Evolutionary conservation across 2,888 invertebrate species (phyloP), one percentile per base, ranked within the genome.

Genomic region (Sesia apiformis): DNA sequence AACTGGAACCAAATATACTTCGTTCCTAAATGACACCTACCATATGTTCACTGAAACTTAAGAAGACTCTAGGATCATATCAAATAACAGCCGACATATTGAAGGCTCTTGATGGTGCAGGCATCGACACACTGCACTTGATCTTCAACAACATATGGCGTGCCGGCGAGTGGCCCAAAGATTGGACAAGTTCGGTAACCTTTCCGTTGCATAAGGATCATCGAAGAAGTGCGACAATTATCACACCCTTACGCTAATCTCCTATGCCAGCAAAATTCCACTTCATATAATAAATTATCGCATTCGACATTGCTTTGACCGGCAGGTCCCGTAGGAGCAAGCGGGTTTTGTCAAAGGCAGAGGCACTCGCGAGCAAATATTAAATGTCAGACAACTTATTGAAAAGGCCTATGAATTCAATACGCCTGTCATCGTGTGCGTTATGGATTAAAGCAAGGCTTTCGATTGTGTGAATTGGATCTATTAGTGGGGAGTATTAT

Each of bases 341-440:
- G 60, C 62, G 1, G 62, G 61, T 3, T 60, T 64, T 39, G 59
- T 59, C 1, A 60, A 56, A 46, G 60, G 58, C 5, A 55, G 41
- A 42, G 60, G 58, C 0, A 61, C 60, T 4, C 8, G 60, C 5
- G 61, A 60, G 39, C 61, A 60, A 39, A 55, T 57, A 1, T 40
- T 62, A 0, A 59, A 60, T 23, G 3, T 62, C 4, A 43, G 60
- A 3, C 59, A 56, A 8, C 46, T 60, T 3, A 53, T 59, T 0
- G 59, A 63, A 38, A 60, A 58, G 39, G 43, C 39, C 39, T 23
- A 53, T 3, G 59, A 60, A 39, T 61, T 60, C 23, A 57, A 60
- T 7, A 7, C 7, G 7, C 41, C 41, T 6, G 41, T 41, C 40
- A 38, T 57, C 4, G 41, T 58, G 6, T 60, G 56, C 38, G 60